Evolutionary conservation across 2,888 invertebrate genomes (phyloP).

Genomic region (Agriotes lineatus): DNA sequence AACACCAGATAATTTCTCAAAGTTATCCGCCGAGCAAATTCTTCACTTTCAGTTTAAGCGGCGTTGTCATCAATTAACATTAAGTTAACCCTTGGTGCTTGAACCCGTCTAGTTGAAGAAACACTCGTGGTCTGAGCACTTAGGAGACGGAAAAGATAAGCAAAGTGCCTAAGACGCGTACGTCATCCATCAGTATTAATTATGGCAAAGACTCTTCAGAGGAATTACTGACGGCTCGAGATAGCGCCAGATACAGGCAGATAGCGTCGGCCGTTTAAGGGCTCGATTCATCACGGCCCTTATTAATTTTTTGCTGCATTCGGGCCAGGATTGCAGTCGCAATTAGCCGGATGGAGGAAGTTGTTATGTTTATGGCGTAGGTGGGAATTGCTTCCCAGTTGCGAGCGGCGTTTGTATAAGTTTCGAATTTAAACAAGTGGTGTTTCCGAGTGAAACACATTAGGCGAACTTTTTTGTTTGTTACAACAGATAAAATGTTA

Average conservation of each 20-base stretch:
- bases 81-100: constrained; percentile 36
- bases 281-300: not conserved
- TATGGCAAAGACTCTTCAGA: constrained; percentile 38
- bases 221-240: constrained; percentile 26
- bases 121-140: constrained; percentile 36
- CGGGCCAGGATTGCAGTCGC: too few relatives aligned
- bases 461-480: too few relatives aligned
- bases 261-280: constrained; percentile 9
- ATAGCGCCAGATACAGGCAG: constrained; percentile 22
- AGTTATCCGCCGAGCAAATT: constrained; percentile 33
- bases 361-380: not conserved
- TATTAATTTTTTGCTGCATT: not conserved
- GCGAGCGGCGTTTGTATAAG: too few relatives aligned
- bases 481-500: too few relatives aligned
- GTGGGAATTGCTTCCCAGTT: not conserved
- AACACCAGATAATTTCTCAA: constrained; percentile 34
- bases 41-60: constrained; percentile 35
- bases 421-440: too few relatives aligned
- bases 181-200: constrained; percentile 49
- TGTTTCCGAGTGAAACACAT: too few relatives aligned
- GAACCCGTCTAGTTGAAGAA: constrained; percentile 31
- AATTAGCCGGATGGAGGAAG: too few relatives aligned
- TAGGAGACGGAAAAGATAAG: constrained; percentile 41
- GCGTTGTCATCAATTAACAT: constrained; percentile 40
- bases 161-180: constrained; percentile 46